Evolutionary conservation across 2,888 invertebrate species (phyloP).

Genomic region (Steinernema carpocapsae): DNA sequence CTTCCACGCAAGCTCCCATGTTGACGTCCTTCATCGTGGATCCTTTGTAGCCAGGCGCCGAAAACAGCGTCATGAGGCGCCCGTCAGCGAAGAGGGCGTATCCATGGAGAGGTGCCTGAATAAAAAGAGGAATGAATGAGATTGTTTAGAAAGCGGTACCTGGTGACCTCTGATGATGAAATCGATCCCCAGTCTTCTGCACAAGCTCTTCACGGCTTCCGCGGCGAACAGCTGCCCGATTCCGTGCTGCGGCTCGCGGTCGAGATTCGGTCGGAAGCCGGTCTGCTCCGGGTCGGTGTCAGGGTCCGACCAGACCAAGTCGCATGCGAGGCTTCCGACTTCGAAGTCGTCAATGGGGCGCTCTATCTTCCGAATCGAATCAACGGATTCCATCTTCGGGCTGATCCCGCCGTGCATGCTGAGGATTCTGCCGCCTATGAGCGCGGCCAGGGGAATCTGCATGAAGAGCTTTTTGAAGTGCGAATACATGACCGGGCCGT

Average conservation of each 20-base stretch:
- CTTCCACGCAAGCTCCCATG: constrained; percentile 51
- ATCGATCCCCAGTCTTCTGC: constrained; percentile 44
- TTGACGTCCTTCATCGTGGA: constrained; percentile 42
- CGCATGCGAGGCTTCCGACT: constrained; percentile 50
- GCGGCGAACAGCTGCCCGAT: constrained; percentile 51
- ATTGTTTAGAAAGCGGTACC: constrained; percentile 36
- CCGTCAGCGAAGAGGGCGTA: constrained; percentile 50
- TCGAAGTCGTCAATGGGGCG: constrained; percentile 52
- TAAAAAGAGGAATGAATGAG: background rate
- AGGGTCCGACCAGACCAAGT: constrained; percentile 50
- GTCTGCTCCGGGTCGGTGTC: constrained; percentile 36
- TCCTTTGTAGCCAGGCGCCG: constrained; percentile 55
- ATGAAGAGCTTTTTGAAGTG: constrained; percentile 49
- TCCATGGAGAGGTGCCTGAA: constrained; percentile 50
- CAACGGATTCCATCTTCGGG: constrained; percentile 45
- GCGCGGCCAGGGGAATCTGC: constrained; percentile 48
- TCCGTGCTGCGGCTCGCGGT: constrained; percentile 48
- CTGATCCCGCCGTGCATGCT: constrained; percentile 55
- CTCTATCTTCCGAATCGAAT: constrained; percentile 47
- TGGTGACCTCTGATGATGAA: constrained; percentile 53
- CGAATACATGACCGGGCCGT: constrained; percentile 40
- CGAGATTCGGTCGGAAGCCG: constrained; percentile 43
- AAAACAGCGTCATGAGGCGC: constrained; percentile 49
- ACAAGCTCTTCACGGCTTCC: constrained; percentile 43
- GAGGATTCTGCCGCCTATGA: constrained; percentile 48